Conservation (phyloP, 2,888 invertebrate species). For the Andrena praecox region DNA sequence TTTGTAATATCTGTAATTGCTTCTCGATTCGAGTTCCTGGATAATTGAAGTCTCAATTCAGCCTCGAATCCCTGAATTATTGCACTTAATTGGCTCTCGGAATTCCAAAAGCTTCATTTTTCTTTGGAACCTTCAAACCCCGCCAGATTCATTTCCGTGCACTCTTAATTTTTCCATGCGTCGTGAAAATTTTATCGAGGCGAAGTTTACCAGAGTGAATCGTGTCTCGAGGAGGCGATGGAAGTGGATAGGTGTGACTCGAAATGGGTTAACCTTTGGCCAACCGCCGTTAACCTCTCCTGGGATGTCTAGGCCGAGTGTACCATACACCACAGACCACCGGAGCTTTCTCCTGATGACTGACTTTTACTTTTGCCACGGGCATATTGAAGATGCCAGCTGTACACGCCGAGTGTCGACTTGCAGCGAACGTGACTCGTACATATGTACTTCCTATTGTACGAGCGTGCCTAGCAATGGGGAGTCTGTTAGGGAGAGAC, state of each 20-base stretch:
- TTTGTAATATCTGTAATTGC: no score
- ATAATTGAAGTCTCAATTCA: no score
- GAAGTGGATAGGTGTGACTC: background rate
- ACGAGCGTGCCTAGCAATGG: no score
- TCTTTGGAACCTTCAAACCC: background rate
- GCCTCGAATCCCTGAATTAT: background rate
- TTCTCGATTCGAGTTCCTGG: no score
- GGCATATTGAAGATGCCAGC: slow-evolving; percentile 73
- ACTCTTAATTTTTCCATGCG: background rate
- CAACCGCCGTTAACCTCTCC: slow-evolving; percentile 16
- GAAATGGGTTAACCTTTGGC: slow-evolving; percentile 58
- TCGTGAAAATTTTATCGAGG: no score
- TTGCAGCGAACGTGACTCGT: background rate
- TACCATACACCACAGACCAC: slow-evolving; percentile 34
- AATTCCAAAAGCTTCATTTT: background rate
- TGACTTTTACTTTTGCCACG: slow-evolving; percentile 84
- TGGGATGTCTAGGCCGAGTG: slow-evolving; percentile 36
- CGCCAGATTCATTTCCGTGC: background rate
- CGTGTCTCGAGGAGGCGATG: slow-evolving; percentile 19
- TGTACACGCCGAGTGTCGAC: background rate
- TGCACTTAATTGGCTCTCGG: background rate
- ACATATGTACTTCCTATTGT: no score
- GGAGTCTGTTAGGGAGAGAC: no score
- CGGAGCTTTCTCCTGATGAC: slow-evolving; percentile 81
- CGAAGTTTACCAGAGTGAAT: slow-evolving; percentile 10